Conservation (phyloP, 2,888 invertebrate genomes). For the Pterobdella sp. region DNA sequence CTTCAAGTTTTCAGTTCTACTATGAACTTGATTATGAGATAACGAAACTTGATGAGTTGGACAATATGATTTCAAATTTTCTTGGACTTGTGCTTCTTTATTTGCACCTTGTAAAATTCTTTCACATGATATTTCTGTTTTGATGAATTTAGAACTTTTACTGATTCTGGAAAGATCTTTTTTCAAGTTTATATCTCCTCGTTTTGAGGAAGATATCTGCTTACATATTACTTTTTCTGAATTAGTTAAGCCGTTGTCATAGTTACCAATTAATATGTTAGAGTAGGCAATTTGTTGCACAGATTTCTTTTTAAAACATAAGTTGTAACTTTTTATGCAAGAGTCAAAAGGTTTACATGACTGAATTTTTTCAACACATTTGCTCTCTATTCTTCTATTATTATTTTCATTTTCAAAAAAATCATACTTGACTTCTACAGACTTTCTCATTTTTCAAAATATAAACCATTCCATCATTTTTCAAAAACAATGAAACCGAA, state of each 20-base stretch:
- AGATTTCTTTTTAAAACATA: background rate
- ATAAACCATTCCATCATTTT: background rate
- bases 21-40: too few relatives aligned
- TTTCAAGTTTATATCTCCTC: background rate
- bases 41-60: too few relatives aligned
- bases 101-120: too few relatives aligned
- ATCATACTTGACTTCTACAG: slow-evolving; percentile 5
- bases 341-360: background rate
- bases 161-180: background rate
- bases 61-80: too few relatives aligned
- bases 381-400: background rate
- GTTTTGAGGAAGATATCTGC: background rate
- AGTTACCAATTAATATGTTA: background rate
- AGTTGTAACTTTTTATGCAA: background rate
- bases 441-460: background rate
- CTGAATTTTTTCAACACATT: background rate
- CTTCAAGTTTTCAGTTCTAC: background rate
- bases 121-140: background rate
- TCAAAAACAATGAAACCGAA: background rate
- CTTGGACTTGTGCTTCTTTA: too few relatives aligned
- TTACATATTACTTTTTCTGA: background rate
- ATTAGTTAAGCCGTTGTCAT: background rate
- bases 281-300: background rate
- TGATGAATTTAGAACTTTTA: background rate
- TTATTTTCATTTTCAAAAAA: background rate